Evolutionary conservation across 2,888 invertebrate genomes (phyloP), one percentile per base, ranked within the genome.

Genomic region (Dryocosmus kuriphilus): DNA sequence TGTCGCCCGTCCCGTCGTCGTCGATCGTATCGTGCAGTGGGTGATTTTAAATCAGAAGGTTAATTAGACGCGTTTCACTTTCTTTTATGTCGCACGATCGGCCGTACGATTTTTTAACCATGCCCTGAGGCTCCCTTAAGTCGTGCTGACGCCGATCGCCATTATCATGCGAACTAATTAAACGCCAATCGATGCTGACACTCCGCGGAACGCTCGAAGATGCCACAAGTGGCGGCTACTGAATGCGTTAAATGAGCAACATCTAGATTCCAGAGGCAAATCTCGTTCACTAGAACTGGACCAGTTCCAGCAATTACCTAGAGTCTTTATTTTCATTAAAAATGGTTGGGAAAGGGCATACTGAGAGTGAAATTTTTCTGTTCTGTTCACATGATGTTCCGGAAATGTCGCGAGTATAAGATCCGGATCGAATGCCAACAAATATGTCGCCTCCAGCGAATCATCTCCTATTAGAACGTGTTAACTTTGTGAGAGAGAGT

Each of bases 121-220:
- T 41, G 67, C 67, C 78, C 63, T 38, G 67, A 65, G 65, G 79
- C 80, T 77, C 78, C 79, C 79, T 27, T 79, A 78, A 83, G 79
- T 81, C 79, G 74, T 77, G 78, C 75, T 79, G 60, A 74, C 78
- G 75, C 78, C 74, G 71, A 62, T 83, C 83, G 85, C 85, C 86
- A 88, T 88, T 87, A 89, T 89, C 88, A 88, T 88, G 87, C 87
- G 83, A 87, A 90, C 89, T 89, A 90, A 90, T 90, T 90, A 89
- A 90, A 89, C 86, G 87, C 85, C 88, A 88, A 90, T 89, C 88
- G 81, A 84, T 78, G 78, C 77, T 76, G 65, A 74, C 75, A 62
- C 41, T 67, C 67, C 24, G 19, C 27, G 24, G 9, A 67, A 67
- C 67, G 67, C 46, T 41, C 38, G 16, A 16, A 41, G 6, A 41